Percentiles rank a stretch among this genome's conserved stretches.
Conservation (phyloP, 2,888 invertebrate species). For the Tachina lurida region DNA sequence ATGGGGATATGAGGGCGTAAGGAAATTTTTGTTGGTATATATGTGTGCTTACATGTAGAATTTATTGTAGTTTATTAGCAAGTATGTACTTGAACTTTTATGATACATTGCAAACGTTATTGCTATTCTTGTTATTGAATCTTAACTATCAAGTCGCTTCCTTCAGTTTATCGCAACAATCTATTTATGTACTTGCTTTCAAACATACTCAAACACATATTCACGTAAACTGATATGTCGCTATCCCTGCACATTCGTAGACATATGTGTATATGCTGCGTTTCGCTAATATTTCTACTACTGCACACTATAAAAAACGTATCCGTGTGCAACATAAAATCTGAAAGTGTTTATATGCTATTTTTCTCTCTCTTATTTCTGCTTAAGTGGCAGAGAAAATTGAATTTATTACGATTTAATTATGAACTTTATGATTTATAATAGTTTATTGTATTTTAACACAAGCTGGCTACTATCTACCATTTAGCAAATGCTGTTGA, state of each 20-base stretch:
- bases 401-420: conserved; percentile 74
- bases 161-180: conserved; percentile 57
- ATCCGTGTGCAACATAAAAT: conserved; percentile 46
- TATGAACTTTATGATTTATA: conserved; percentile 69
- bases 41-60: background rate
- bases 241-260: too few species aligned
- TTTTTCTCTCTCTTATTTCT: background rate
- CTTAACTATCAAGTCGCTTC: conserved; percentile 62
- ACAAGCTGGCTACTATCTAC: conserved; percentile 37
- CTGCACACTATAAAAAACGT: conserved; percentile 11
- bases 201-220: background rate
- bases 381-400: conserved; percentile 59
- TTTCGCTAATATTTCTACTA: conserved; percentile 21
- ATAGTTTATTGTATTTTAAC: conserved; percentile 48
- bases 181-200: background rate
- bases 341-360: conserved; percentile 17
- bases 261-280: conserved; percentile 14
- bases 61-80: conserved; percentile 48
- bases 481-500: conserved; percentile 16
- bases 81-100: conserved; percentile 6
- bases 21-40: background rate
- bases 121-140: conserved; percentile 60
- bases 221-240: background rate
- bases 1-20: too few species aligned
- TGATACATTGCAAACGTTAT: conserved; percentile 58